Evolutionary conservation across 2,113 vertebrate genomes (phyloP), one percentile per base, ranked within the genome.

Genomic region (Dissostichus mawsoni): DNA sequence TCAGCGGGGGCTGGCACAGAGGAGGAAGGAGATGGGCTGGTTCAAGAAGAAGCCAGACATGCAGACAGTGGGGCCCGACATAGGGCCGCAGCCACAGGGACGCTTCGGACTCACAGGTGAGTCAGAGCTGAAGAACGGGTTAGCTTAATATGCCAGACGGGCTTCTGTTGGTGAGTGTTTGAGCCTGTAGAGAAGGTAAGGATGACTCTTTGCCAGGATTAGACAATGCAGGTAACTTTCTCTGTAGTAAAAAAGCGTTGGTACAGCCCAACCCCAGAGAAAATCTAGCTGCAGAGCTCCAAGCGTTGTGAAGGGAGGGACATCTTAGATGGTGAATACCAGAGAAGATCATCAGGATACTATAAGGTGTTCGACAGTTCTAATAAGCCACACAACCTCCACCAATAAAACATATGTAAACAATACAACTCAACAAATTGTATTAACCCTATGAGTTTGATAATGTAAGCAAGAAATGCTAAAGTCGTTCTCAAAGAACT

Each of bases 1-100:
- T 61, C 94, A 91, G 62, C 87, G 83, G 36, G 89, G 93, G 14
- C 86, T 95, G 29, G 93, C 95, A 2, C 93, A 91, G 76, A 94
- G 95, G 88, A 94, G 95, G 73, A 96, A 94, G 79, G 93, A 95
- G 68, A 81, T 95, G 76, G 93, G 92, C 69, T 96, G 94, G 93
- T 96, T 96, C 90, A 90, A 74, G 53, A 93, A 90, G 76, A 89
- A n/a, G 4, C 45, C 68, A 0, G 81, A 95, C 74, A 48, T 93
- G 76, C 71, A 74, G 18, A 5, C 1, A 0, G 63, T 96, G 73
- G 69, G 62, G 51, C 79, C 93, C 18, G 95, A 95, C 52, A 6
- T 94, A 7, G 96, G 95, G 47, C 72, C 84, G 0, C 78, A 64
- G 18, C 93, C 94, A 6, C 83, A 75, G 45, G 58, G 8, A 50